Conservation (phyloP, 2,797 vertebrate species). For the Arctocebus calabarensis region DNA sequence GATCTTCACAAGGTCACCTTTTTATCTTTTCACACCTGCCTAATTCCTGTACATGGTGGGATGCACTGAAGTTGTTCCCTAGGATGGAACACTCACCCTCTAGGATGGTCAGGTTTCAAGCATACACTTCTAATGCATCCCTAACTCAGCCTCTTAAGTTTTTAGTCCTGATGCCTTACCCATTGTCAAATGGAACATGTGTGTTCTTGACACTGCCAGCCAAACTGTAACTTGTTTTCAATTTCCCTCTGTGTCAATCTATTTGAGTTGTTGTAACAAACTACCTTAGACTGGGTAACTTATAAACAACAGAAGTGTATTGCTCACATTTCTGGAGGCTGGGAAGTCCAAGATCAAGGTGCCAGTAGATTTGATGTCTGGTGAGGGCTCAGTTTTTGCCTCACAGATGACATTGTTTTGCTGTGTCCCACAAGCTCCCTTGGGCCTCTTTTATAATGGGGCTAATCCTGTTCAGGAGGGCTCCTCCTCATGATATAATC, state of each 20-base stretch:
- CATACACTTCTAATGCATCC: accelerated
- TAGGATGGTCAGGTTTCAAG: background rate
- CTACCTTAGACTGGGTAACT: background rate
- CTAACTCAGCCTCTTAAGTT: background rate
- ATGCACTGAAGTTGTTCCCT: background rate
- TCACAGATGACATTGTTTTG: background rate
- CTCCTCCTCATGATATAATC: background rate
- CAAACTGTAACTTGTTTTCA: background rate
- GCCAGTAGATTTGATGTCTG: background rate
- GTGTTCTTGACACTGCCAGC: background rate
- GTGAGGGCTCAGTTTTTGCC: background rate
- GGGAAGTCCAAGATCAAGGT: background rate
- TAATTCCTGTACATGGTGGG: background rate
- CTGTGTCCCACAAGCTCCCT: background rate
- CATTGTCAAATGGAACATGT: background rate
- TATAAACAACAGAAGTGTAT: background rate
- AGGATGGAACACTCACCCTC: background rate
- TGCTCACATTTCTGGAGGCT: background rate
- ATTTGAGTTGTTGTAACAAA: background rate
- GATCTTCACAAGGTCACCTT: background rate
- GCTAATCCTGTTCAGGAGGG: background rate
- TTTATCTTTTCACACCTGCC: background rate
- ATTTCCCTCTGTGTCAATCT: background rate
- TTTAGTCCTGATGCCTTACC: background rate
- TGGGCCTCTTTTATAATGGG: background rate